phyloP scores from a whole-genome alignment of 2,888 invertebrate genomes.

The Abrostola triplasia region DNA sequence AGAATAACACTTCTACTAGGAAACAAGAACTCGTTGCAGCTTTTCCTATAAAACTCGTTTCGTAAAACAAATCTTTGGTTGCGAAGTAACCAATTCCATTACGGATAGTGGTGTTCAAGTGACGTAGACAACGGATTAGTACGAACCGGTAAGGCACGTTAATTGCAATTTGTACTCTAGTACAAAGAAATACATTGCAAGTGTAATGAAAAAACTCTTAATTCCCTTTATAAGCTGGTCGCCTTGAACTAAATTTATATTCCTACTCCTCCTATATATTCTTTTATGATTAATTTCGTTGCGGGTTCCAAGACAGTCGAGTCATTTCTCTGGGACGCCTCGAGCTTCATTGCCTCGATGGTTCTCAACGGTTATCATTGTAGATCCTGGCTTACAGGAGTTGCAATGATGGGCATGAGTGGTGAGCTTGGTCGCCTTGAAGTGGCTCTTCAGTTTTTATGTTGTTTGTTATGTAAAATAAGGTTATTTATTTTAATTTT shows the following conservation, averaged over 20 bases:
- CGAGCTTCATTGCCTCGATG: no score
- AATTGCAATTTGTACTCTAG: conserved; percentile 48
- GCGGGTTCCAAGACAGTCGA: no score
- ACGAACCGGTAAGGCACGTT: conserved; percentile 39
- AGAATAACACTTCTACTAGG: neutral
- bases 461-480: conserved; percentile 35
- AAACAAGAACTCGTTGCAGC: conserved; percentile 7
- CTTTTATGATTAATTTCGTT: no score
- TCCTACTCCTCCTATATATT: no score
- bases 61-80: conserved; percentile 42
- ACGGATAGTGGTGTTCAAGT: conserved; percentile 27
- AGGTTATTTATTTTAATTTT: conserved; percentile 41
- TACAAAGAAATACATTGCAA: conserved; percentile 56
- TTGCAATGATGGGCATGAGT: no score
- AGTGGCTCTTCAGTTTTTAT: conserved; percentile 42
- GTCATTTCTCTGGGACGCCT: no score
- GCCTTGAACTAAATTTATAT: no score
- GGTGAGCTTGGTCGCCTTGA: conserved; percentile 14
- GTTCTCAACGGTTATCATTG: no score
- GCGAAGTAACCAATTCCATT: conserved; percentile 41
- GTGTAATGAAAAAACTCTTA: conserved; percentile 58
- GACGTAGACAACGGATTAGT: conserved; percentile 33
- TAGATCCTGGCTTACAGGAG: no score
- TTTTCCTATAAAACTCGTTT: conserved; percentile 36
- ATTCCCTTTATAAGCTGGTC: conserved; percentile 53